A percentile compares a stretch with the other conserved stretches of the same genome.
These are phyloP conservation scores for Caenorhabditis auriculariae DNA, from an alignment of 2,888 invertebrate species.

Conservation along the genomic window DNA sequence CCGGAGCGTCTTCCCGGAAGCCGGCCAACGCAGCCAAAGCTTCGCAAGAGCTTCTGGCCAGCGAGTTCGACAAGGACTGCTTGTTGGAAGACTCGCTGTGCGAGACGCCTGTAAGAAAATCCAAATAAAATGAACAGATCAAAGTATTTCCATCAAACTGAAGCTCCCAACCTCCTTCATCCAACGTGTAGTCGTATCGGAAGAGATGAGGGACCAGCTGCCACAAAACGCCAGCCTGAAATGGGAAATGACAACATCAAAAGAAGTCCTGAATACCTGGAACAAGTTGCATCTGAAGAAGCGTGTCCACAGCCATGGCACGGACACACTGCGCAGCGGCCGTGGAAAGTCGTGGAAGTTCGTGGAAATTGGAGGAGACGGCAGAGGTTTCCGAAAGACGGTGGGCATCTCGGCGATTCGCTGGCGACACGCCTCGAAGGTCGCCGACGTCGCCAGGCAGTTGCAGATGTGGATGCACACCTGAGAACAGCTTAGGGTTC, in stretches of 20 bases:
- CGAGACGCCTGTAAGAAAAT: constrained; percentile 45
- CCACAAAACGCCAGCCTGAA: constrained; percentile 78
- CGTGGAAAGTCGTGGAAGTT: constrained; percentile 79
- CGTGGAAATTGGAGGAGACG: constrained; percentile 77
- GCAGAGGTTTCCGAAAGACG: constrained; percentile 82
- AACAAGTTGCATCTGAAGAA: constrained; percentile 82
- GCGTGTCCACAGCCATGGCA: constrained; percentile 81
- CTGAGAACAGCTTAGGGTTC: too few species aligned
- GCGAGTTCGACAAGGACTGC: constrained; percentile 88
- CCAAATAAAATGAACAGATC: too few species aligned
- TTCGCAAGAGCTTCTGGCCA: constrained; percentile 82
- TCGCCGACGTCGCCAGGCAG: constrained; percentile 92
- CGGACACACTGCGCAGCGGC: constrained; percentile 88
- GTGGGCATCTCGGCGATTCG: constrained; percentile 84
- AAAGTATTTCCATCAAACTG: background rate
- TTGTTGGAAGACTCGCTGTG: constrained; percentile 58
- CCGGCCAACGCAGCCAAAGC: constrained; percentile 84
- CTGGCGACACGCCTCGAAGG: constrained; percentile 86
- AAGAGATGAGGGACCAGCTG: constrained; percentile 86
- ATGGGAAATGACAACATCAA: background rate
- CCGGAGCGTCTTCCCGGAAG: constrained; percentile 71
- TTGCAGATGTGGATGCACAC: constrained; percentile 82
- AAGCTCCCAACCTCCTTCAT: constrained; percentile 78
- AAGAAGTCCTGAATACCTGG: constrained; percentile 54
- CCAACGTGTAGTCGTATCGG: constrained; percentile 92